Conservation (phyloP, 1,140 invertebrate species). For the Pollicipes pollicipes region DNA sequence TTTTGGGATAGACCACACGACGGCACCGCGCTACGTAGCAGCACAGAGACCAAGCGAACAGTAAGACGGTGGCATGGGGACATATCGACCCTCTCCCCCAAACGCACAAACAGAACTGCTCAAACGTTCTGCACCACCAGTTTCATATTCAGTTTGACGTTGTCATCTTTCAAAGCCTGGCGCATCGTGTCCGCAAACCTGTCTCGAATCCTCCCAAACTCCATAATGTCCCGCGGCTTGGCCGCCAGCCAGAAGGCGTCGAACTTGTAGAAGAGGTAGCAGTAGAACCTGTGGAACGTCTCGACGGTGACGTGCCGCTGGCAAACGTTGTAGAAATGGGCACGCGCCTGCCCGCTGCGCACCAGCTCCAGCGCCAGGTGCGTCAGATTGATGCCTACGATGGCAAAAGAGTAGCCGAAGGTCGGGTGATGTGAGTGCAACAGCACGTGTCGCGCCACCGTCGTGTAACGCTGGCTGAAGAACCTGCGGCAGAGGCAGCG, state of each 20-base stretch:
- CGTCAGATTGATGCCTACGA: constrained; percentile 77
- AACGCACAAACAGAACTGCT: no score
- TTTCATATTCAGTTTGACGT: constrained; percentile 50
- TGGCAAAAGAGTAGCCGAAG: constrained; percentile 60
- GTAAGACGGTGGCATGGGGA: no score
- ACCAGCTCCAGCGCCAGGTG: constrained; percentile 68
- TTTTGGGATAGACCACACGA: no score
- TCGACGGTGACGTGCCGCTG: constrained; percentile 38
- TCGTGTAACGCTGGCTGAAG: constrained; percentile 64
- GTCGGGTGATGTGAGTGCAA: constrained; percentile 74
- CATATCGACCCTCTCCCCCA: no score
- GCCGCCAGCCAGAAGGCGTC: constrained; percentile 81
- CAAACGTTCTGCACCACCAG: constrained; percentile 39
- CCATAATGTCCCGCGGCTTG: constrained; percentile 83
- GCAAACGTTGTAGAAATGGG: constrained; percentile 75
- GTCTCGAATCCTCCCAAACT: constrained; percentile 68
- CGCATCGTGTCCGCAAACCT: constrained; percentile 60
- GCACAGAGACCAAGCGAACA: no score
- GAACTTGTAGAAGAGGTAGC: constrained; percentile 84
- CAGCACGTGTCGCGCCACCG: constrained; percentile 58
- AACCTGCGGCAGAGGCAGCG: constrained; percentile 30
- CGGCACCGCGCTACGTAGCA: no score
- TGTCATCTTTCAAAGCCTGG: constrained; percentile 39
- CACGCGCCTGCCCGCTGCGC: constrained; percentile 61
- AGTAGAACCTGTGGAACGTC: constrained; percentile 84